Conservation (phyloP, 2,888 invertebrate species). For the Unio delphinus region DNA sequence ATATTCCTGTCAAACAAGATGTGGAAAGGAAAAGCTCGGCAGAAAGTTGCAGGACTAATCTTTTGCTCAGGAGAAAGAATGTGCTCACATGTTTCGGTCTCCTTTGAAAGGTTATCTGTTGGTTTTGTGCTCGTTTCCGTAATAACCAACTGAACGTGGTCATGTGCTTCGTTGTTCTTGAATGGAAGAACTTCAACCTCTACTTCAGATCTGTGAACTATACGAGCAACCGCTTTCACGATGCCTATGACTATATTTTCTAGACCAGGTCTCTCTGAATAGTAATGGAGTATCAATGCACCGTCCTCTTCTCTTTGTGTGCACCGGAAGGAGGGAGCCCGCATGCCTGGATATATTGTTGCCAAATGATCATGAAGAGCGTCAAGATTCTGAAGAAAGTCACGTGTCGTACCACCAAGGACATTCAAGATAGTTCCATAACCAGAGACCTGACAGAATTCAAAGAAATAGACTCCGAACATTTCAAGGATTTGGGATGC, state of each 20-base stretch:
- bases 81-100: constrained; percentile 26
- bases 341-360: constrained; percentile 83
- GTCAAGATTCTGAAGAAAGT: constrained; percentile 96
- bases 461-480: constrained; percentile 66
- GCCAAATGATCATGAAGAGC: constrained; percentile 94
- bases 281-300: constrained; percentile 86
- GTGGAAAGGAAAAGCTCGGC: constrained; percentile 94
- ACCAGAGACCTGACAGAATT: constrained; percentile 76
- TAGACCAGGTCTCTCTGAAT: constrained; percentile 94
- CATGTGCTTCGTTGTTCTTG: constrained; percentile 90
- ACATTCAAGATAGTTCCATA: constrained; percentile 96
- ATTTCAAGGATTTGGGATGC: constrained; percentile 60
- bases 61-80: constrained; percentile 47
- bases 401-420: constrained; percentile 92
- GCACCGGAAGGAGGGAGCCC: constrained; percentile 91
- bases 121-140: constrained; percentile 33
- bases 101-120: constrained; percentile 12
- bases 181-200: constrained; percentile 87
- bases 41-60: constrained; percentile 62
- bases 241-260: constrained; percentile 98
- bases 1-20: constrained; percentile 93
- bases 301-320: constrained; percentile 53
- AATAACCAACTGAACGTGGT: constrained; percentile 79
- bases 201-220: constrained; percentile 76
- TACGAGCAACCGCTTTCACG: constrained; percentile 96